These are phyloP conservation scores for Thamnophis sirtalis DNA, from an alignment of 2,113 vertebrate species.

Conservation along the genomic window DNA sequence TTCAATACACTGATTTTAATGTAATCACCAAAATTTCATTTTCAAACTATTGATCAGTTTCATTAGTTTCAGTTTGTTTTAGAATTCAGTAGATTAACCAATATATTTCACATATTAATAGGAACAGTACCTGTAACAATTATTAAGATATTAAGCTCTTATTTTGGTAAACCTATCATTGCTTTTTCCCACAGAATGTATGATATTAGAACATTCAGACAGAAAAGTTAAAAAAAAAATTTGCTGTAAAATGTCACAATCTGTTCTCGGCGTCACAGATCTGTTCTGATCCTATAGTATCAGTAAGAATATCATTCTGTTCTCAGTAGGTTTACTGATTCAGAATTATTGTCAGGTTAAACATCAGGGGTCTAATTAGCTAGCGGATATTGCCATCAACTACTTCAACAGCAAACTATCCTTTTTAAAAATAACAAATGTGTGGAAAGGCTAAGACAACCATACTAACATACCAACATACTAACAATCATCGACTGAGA, in stretches of 20 bases:
- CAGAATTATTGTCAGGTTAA: not conserved
- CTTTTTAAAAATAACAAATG: not conserved
- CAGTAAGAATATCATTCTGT: not conserved
- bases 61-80: not conserved
- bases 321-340: not conserved
- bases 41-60: not conserved
- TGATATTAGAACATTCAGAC: not conserved
- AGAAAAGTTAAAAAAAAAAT: not conserved
- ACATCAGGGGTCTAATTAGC: not conserved
- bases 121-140: not conserved
- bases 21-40: not conserved
- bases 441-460: not conserved
- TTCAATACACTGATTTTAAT: not conserved
- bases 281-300: not conserved
- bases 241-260: not conserved
- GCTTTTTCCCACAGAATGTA: not conserved
- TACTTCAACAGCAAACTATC: not conserved
- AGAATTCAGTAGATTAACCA: not conserved
- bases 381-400: not conserved
- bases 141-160: not conserved
- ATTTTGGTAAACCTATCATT: not conserved
- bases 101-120: not conserved
- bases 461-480: not conserved
- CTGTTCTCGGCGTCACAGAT: not conserved
- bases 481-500: not conserved